A percentile compares a stretch with the other conserved stretches of the same genome.
Conservation (phyloP, 2,797 vertebrate species). For the Hapalemur alaotrensis region DNA sequence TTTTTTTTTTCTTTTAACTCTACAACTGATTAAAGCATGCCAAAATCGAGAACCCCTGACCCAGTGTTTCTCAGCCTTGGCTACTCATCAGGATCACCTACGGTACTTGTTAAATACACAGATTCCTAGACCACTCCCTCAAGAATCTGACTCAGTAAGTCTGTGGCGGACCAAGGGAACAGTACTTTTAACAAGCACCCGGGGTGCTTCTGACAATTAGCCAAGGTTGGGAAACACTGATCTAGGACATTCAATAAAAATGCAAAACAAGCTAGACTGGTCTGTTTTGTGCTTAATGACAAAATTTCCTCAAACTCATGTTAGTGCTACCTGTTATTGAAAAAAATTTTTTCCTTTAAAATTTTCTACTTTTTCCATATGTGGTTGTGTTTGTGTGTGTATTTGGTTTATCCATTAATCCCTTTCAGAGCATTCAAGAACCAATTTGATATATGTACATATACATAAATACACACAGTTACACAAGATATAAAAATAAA, state of each 20-base stretch:
- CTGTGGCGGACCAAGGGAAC: not conserved
- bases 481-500: not conserved
- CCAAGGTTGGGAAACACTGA: conserved; percentile 10
- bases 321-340: not conserved
- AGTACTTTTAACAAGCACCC: not conserved
- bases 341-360: not conserved
- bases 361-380: not conserved
- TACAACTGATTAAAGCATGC: not conserved
- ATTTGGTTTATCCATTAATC: not conserved
- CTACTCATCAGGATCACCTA: not conserved
- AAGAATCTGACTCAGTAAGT: not conserved
- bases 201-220: not conserved
- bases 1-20: not conserved
- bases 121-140: not conserved
- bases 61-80: not conserved
- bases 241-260: not conserved
- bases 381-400: not conserved
- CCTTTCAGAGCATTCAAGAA: not conserved
- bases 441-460: not conserved
- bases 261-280: not conserved
- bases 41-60: not conserved
- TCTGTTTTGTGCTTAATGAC: not conserved
- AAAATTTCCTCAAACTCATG: not conserved
- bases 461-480: not conserved
- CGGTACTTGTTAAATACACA: not conserved